A percentile compares a stretch with the other conserved stretches of the same genome.
Evolutionary conservation across 2,113 vertebrate genomes (phyloP).

Genomic region (Larimichthys polyactis): DNA sequence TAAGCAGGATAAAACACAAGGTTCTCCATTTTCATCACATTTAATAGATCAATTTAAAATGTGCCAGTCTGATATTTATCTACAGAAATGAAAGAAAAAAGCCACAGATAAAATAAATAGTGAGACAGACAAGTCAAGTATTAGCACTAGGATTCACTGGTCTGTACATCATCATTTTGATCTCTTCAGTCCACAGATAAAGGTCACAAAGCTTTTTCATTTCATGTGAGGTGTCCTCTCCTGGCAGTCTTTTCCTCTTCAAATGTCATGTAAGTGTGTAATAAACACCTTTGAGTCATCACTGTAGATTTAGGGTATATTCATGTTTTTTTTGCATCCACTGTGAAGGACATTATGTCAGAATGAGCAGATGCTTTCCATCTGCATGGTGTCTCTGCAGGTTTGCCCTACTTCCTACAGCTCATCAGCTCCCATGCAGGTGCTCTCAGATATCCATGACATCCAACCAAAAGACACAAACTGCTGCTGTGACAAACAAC

Average conservation of each 20-base stretch:
- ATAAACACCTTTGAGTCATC: not conserved
- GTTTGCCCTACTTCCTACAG: conserved; percentile 50
- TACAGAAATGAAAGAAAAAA: not conserved
- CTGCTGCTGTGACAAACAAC: conserved; percentile 25
- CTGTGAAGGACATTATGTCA: conserved; percentile 15
- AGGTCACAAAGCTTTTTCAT: conserved; percentile 1
- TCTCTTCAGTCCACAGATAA: not conserved
- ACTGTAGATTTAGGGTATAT: not conserved
- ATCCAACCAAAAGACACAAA: not conserved
- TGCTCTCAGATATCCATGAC: conserved; percentile 10
- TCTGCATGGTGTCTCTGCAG: conserved; percentile 31
- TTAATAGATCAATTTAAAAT: conserved; percentile 17
- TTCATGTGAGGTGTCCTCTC: not conserved
- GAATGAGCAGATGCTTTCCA: not conserved
- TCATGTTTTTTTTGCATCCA: conserved; percentile 8
- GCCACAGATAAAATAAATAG: not conserved
- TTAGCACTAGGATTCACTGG: not conserved
- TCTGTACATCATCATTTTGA: not conserved
- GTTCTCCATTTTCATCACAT: not conserved
- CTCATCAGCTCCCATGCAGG: not conserved
- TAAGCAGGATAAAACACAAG: not conserved
- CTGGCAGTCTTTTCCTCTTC: conserved; percentile 7
- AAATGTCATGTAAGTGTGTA: not conserved
- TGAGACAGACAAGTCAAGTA: not conserved
- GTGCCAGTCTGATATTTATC: not conserved